Base-by-base conservation (phyloP, 2,797 vertebrate species). In the Cryptoprocta ferox region DNA sequence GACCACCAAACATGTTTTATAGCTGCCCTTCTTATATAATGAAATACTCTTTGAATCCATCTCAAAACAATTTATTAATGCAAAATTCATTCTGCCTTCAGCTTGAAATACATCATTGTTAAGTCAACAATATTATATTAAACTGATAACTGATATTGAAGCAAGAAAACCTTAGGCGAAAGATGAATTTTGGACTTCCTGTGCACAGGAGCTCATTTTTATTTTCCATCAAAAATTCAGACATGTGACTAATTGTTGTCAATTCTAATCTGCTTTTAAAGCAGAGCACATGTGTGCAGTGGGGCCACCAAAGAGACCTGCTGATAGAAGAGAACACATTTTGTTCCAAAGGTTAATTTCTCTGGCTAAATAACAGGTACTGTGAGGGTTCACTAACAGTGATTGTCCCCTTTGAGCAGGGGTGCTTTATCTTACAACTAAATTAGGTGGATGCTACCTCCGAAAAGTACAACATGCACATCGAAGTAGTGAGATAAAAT, bases 111-210 rank as follows among this genome's bases (percentile, higher is more conserved):
- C 96, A 99, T 99, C 99, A 99, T 99, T 99, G 99, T 99, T 99
- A 99, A 99, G 99, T 99, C 99, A 99, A 99, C 99, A 99, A 99
- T 99, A 99, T 99, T 99, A 99, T 99, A 99, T 99, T 99, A 99
- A 99, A 98, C 97, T 97, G 98, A 98, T 99, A 99, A 99, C 98
- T 98, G 99, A 99, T 99, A 99, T 99, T 99, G 98, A 98, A 95
- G 99, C 98, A 99, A 99, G 98, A 99, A 98, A 99, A 99, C 99
- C 99, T 99, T 98, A 99, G 99, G 99, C 99, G 93, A 99, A 98
- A 98, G 99, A 99, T 99, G 99, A 99, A 99, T 99, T 99, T 99
- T 98, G 99, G 98, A 99, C 98, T 99, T 99, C 93, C 84, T 98
- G 97, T 96, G 82, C 98, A 98, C 98, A 99, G 98, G 98, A 98